Percentiles rank a stretch among this genome's conserved stretches.
These are phyloP conservation scores for Spodoptera picta DNA, from an alignment of 2,888 invertebrate species.

Conservation along the genomic window DNA sequence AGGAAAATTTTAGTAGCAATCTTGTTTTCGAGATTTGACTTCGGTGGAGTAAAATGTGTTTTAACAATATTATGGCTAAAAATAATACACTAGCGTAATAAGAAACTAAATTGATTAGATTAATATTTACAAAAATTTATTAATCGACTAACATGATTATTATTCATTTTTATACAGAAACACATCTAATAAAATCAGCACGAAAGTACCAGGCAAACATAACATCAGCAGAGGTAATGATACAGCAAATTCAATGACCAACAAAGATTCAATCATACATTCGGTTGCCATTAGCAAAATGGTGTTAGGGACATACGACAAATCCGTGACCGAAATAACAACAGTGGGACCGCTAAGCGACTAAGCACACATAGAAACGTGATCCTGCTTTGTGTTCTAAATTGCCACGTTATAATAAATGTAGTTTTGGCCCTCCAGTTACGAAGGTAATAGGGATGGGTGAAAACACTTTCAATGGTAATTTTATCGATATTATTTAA, in stretches of 20 bases:
- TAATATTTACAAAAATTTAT: too few species aligned
- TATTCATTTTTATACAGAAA: too few species aligned
- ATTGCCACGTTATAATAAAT: slow-evolving; percentile 66
- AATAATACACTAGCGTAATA: too few species aligned
- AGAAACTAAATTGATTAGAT: too few species aligned
- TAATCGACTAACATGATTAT: too few species aligned
- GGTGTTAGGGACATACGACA: slow-evolving; percentile 62
- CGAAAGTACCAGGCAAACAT: slow-evolving; percentile 22
- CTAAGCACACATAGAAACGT: slow-evolving; percentile 61
- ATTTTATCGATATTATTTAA: slow-evolving; percentile 33
- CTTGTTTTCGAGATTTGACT: too few species aligned
- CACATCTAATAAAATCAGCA: neutral
- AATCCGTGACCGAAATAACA: slow-evolving; percentile 68
- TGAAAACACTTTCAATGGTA: slow-evolving; percentile 46
- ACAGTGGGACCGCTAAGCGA: slow-evolving; percentile 53
- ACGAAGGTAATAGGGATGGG: slow-evolving; percentile 39
- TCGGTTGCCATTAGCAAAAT: slow-evolving; percentile 64
- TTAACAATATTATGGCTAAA: too few species aligned
- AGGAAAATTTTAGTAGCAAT: too few species aligned
- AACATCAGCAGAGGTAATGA: slow-evolving; percentile 25
- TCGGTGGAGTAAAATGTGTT: too few species aligned
- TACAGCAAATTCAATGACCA: slow-evolving; percentile 38
- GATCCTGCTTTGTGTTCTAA: slow-evolving; percentile 63
- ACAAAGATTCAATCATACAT: slow-evolving; percentile 64
- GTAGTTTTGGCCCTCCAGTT: slow-evolving; percentile 52